Conservation (phyloP, 2,888 invertebrate genomes). For the Neria commutata region DNA sequence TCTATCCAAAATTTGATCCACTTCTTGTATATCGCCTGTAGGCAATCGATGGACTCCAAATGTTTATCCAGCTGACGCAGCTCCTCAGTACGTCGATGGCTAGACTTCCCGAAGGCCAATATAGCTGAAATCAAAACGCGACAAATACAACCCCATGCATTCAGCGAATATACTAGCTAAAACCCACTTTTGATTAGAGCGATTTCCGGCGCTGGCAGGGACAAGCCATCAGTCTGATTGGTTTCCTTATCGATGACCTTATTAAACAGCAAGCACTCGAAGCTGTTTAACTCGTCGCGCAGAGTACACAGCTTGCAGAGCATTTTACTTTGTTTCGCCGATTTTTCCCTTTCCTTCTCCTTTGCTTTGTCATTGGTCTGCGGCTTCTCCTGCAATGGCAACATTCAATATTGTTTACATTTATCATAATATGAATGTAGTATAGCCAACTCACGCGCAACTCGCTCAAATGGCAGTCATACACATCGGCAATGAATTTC, state of each 20-base stretch:
- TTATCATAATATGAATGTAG: too few species aligned
- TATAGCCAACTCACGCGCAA: slow-evolving; percentile 40
- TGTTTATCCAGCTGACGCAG: slow-evolving; percentile 38
- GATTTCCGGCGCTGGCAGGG: slow-evolving; percentile 70
- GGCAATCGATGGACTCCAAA: slow-evolving; percentile 64
- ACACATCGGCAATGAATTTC: slow-evolving; percentile 47
- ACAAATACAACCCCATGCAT: neutral
- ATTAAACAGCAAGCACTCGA: slow-evolving; percentile 67
- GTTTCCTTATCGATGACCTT: slow-evolving; percentile 59
- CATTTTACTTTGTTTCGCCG: neutral
- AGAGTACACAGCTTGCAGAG: slow-evolving; percentile 63
- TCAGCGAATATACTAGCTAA: neutral
- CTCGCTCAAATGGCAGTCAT: slow-evolving; percentile 56
- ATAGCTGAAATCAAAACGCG: slow-evolving; percentile 48
- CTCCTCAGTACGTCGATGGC: slow-evolving; percentile 21
- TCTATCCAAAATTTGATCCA: slow-evolving; percentile 60
- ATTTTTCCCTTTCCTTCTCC: neutral
- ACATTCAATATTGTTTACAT: too few species aligned
- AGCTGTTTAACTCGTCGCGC: slow-evolving; percentile 61
- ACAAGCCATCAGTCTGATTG: slow-evolving; percentile 66
- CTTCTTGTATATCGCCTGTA: slow-evolving; percentile 68
- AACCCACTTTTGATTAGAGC: slow-evolving; percentile 62
- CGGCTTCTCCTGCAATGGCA: neutral
- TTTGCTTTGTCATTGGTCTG: slow-evolving; percentile 21
- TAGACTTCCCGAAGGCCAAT: slow-evolving; percentile 58